A percentile compares a stretch with the other conserved stretches of the same genome.
These are phyloP conservation scores for Ptilonorhynchus violaceus DNA, from an alignment of 2,113 vertebrate genomes.

Conservation along the genomic window DNA sequence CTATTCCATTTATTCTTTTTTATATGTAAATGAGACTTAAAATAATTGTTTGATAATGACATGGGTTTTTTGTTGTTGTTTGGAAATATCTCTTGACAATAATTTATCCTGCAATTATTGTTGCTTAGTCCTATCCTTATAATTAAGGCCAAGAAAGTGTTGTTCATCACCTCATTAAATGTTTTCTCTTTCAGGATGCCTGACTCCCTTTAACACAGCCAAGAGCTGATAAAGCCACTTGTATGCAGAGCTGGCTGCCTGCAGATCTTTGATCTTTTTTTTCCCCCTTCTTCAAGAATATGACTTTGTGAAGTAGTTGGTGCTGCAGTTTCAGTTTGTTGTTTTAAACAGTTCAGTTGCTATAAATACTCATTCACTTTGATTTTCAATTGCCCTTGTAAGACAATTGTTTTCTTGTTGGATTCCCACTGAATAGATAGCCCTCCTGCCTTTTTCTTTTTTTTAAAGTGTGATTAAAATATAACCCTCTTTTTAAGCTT, in stretches of 20 bases:
- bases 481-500: background rate
- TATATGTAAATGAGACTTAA: constrained; percentile 73
- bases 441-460: background rate
- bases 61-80: constrained; percentile 60
- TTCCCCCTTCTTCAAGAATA: constrained; percentile 43
- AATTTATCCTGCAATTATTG: constrained; percentile 73
- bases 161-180: constrained; percentile 72
- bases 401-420: constrained; percentile 62
- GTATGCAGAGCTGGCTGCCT: constrained; percentile 64
- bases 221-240: constrained; percentile 68
- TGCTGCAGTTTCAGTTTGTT: constrained; percentile 67
- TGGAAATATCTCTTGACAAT: constrained; percentile 73
- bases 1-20: constrained; percentile 69
- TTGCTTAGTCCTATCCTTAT: constrained; percentile 68
- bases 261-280: constrained; percentile 70
- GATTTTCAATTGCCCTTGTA: constrained; percentile 68
- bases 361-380: constrained; percentile 69
- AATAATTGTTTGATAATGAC: constrained; percentile 75
- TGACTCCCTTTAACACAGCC: constrained; percentile 64
- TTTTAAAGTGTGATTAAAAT: background rate
- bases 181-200: constrained; percentile 64
- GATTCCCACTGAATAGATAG: constrained; percentile 43
- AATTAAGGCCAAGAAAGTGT: constrained; percentile 72
- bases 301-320: constrained; percentile 69
- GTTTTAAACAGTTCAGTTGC: constrained; percentile 69